Evolutionary conservation across 2,888 invertebrate genomes (phyloP), one percentile per base, ranked within the genome.

Genomic region (Lithosia quadra): DNA sequence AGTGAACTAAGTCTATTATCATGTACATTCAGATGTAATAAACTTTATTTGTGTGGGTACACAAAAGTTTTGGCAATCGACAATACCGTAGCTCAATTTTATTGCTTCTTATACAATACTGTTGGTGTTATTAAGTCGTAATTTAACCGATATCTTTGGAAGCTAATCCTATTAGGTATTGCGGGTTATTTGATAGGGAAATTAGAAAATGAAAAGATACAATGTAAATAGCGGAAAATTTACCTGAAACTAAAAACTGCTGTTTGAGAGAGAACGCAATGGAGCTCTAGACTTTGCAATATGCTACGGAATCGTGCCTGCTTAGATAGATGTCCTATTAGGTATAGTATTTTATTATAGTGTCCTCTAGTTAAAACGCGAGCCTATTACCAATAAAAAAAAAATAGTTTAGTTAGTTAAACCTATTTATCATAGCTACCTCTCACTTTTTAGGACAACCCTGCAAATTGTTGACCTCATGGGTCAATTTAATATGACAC

Each of bases 1-100:
- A 84, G 73, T 81, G 83, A 83, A 86, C 83, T 83, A 79, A 84
- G 78, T 83, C 84, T 84, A 87, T 87, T 87, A 88, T 84, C 76
- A 81, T 75, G 77, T 76, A 80, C 65, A 73, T 80, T 75, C 39
- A 74, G 74, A 80, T 60, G 83, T 80, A 82, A 84, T 88, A 88
- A 86, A 86, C 67, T 81, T 80, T 83, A 83, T 80, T 73, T 78
- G 76, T 79, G 76, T 78, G 78, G 72, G 61, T 77, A 74, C 69
- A 79, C 78, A 79, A 77, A 79, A 77, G 78, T 78, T 79, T 76
- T 67, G 80, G 71, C 75, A 76, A 74, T 80, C 56, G 67, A 57
- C 65, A 69, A 56, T 56, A 66, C 55, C 28, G 63, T 68, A 67
- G 63, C 70, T 39, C 60, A 55, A 67, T 77, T 82, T 80, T 73